Conservation (phyloP, 2,888 invertebrate species). For the Drosophila mayaguana region DNA sequence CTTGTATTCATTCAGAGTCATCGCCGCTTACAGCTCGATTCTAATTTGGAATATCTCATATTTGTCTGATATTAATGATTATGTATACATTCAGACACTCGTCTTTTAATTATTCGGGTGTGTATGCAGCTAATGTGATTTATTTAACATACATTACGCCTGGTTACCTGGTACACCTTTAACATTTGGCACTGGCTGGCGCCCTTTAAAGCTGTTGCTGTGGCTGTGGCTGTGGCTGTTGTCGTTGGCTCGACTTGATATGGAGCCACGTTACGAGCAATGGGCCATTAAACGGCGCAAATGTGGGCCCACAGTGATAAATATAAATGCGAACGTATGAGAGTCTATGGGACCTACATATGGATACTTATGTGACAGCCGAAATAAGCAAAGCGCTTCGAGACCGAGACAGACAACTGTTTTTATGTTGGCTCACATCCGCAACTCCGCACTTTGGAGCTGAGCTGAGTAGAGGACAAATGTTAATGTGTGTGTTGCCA, state of each 20-base stretch:
- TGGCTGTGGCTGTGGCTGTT: constrained; percentile 5
- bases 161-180: constrained; percentile 52
- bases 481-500: constrained; percentile 24
- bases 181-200: constrained; percentile 29
- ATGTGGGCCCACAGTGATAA: constrained; percentile 45
- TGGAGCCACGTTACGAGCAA: constrained; percentile 51
- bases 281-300: constrained; percentile 64
- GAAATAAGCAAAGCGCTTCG: constrained; percentile 2
- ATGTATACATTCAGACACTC: too few species aligned
- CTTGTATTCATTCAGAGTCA: too few species aligned
- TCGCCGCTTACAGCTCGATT: not conserved
- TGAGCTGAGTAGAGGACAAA: constrained; percentile 2
- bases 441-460: constrained; percentile 21
- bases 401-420: constrained; percentile 20
- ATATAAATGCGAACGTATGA: constrained; percentile 23
- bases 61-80: not conserved
- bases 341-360: constrained; percentile 2
- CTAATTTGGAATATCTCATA: not conserved
- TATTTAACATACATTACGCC: constrained; percentile 13
- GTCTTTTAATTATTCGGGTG: not conserved
- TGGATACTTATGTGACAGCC: constrained; percentile 40
- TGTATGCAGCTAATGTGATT: not conserved
- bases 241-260: constrained; percentile 6
- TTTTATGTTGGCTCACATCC: constrained; percentile 29
- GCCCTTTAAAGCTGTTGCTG: constrained; percentile 40